Percentiles rank a stretch among this genome's conserved stretches.
Evolutionary conservation across 2,113 vertebrate genomes (phyloP).

Genomic region (Piaya cayana): DNA sequence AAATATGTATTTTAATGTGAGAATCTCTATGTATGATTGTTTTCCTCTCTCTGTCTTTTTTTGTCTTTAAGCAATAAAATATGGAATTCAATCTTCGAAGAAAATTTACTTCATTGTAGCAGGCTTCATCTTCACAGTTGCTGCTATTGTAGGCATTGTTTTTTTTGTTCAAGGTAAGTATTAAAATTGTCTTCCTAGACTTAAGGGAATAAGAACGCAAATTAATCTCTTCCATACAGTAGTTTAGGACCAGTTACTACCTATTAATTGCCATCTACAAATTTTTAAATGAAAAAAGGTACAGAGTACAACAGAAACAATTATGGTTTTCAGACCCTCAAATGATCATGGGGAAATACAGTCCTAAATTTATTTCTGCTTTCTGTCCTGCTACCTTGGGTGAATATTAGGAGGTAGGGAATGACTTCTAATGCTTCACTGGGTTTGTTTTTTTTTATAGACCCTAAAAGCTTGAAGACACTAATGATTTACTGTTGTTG

Average conservation of each 20-base stretch:
- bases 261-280: not conserved
- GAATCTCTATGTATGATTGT: not conserved
- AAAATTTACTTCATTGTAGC: constrained; percentile 31
- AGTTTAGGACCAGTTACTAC: not conserved
- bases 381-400: not conserved
- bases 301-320: not conserved
- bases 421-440: not conserved
- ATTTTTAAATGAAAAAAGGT: not conserved
- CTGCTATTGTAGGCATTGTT: constrained; percentile 58
- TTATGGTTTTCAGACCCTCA: not conserved
- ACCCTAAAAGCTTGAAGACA: not conserved
- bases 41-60: constrained; percentile 13
- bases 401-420: not conserved
- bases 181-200: not conserved
- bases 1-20: not conserved
- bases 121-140: not conserved
- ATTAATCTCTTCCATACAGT: not conserved
- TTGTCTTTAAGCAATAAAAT: constrained; percentile 70
- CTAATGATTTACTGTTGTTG: not conserved
- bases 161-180: constrained; percentile 73
- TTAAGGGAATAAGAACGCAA: not conserved
- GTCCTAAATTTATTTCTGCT: not conserved
- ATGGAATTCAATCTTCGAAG: constrained; percentile 42
- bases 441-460: not conserved
- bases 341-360: not conserved